Base-by-base conservation (phyloP, 2,113 vertebrate species). In the Ammodytes dubius region DNA sequence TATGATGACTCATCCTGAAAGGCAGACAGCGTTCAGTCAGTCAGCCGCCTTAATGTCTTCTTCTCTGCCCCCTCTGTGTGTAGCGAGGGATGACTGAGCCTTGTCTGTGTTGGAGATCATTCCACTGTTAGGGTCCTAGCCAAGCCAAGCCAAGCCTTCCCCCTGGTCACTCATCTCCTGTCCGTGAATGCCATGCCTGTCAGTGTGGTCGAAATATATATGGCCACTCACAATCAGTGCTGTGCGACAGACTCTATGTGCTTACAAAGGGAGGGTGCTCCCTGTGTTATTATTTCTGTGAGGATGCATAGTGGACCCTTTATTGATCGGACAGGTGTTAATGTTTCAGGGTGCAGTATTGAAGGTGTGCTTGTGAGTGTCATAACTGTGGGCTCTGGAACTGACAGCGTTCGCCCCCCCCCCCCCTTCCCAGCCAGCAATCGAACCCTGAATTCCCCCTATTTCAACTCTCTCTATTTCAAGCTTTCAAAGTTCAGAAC, bases 21-120 rank as follows among this genome's bases (percentile, higher is more conserved):
- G 84, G 84, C 90, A 90, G 86, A 89, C 88, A 90, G 84, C 60
- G 83, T 91, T 92, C 89, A 89, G 89, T 87, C 88, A 92, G 81
- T 91, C 83, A 88, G 83, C 80, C 72, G 90, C 91, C 87, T 94
- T 93, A 93, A 93, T 68, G 81, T 88, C 79, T 90, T 79, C 27
- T 74, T 87, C 87, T 89, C 87, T 87, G 86, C 83, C 89, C 27
- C 88, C 85, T 93, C 87, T 88, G 86, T 85, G 79, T 77, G 57
- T 70, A 72, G 86, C 65, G 84, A 91, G 91, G 85, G 90, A 90
- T 89, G 90, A 91, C 88, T 92, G 89, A 90, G 86, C 88, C 77
- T 79, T 93, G 91, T 94, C 87, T 92, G 90, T 90, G 81, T 63
- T 79, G 86, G 82, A 88, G 83, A 85, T 89, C 87, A 84, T 86